phyloP scores from a whole-genome alignment of 2,113 vertebrate genomes.

The Leptobrachium ailaonicum region DNA sequence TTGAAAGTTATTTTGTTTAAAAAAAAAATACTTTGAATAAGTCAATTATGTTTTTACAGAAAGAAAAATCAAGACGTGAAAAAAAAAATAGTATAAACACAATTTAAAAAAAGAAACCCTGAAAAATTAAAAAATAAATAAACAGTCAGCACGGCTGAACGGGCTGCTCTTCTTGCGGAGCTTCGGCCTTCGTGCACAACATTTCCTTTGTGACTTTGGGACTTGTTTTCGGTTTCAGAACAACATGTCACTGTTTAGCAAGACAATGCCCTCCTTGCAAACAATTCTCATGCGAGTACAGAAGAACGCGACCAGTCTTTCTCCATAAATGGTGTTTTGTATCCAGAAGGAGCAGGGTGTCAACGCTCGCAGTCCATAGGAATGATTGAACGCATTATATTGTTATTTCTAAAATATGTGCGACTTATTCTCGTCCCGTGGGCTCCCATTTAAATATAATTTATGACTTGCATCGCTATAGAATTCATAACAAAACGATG shows the following conservation, averaged over 20 bases:
- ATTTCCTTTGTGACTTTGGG: conserved; percentile 22
- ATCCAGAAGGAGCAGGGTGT: background rate
- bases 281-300: conserved; percentile 10
- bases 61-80: too few species aligned
- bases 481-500: too few species aligned
- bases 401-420: too few species aligned
- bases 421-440: too few species aligned
- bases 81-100: too few species aligned
- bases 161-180: conserved; percentile 8
- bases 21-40: too few species aligned
- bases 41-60: too few species aligned
- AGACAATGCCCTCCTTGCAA: conserved; percentile 38
- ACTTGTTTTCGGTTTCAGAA: conserved; percentile 4
- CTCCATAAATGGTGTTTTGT: conserved; percentile 18
- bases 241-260: conserved; percentile 36
- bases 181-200: conserved; percentile 16
- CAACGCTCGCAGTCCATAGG: background rate
- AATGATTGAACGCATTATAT: too few species aligned
- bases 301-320: background rate
- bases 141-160: conserved; percentile 1
- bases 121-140: background rate
- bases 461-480: too few species aligned
- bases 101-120: too few species aligned
- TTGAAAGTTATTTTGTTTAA: too few species aligned
- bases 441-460: too few species aligned